Evolutionary conservation across 2,797 vertebrate genomes (phyloP), one percentile per base, ranked within the genome.

Genomic region (Mycteria americana): DNA sequence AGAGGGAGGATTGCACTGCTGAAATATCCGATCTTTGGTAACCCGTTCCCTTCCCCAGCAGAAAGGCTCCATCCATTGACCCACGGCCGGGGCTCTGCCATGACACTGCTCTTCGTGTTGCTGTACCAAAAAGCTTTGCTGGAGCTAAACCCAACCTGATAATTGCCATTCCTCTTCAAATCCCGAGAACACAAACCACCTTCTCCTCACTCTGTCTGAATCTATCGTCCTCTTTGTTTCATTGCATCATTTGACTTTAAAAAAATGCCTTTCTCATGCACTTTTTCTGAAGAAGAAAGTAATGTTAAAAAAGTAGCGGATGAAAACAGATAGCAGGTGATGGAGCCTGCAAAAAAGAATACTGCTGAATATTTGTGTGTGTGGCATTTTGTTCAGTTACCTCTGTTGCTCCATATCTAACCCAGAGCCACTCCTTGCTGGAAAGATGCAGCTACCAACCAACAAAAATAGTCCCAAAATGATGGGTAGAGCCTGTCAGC

Each of bases 91-190:
- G 70, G 33, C 46, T 43, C 35, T 62, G 64, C 57, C 24, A 28
- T 3, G 4, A 25, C 21, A 2, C 3, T n/a, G 31, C 57, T 28
- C 35, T 70, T 28, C 1, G 2, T 19, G 22, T 37, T 59, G n/a
- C 28, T 35, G 39, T 7, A 23, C 37, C 6, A 4, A 65, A 31
- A 48, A 41, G 5, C 9, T 60, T 37, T 31, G 50, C 43, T 59
- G 51, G 1, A 0, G 25, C 22, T 41, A 48, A 70, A 30, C 35
- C 24, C 57, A 77, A 9, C 37, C 33, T 28, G 8, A 18, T 39
- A 18, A 30, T 11, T 67, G 37, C 21, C 28, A 4, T 63, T n/a
- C 41, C 48, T 67, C 14, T 62, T 48, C 41, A 37, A 35, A 60
- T 21, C 27, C n/a, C 5, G 0, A 41, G 13, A 50, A 33, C 13